Evolutionary conservation across 2,888 invertebrate genomes (phyloP).

Genomic region (Hyposoter dolosus): DNA sequence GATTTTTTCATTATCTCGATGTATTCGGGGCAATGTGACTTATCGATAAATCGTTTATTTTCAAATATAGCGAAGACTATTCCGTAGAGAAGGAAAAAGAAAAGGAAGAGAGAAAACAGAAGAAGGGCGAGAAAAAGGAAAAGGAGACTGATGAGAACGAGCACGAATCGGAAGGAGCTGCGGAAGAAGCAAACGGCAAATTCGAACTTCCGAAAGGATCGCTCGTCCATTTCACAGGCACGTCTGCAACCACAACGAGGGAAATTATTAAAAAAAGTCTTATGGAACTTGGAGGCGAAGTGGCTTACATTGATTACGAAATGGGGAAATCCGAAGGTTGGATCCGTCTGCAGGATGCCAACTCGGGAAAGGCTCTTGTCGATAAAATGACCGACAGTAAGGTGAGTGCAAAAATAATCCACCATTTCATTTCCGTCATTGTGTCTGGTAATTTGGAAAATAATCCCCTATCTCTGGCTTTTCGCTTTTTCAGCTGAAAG

Average conservation of each 20-base stretch:
- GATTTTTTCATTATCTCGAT: too few relatives aligned
- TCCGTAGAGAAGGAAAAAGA: slow-evolving; percentile 89
- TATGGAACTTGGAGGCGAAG: slow-evolving; percentile 86
- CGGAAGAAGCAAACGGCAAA: slow-evolving; percentile 68
- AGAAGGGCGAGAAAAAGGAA: slow-evolving; percentile 87
- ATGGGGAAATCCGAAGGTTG: slow-evolving; percentile 91
- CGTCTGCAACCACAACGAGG: slow-evolving; percentile 87
- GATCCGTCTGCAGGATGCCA: slow-evolving; percentile 90
- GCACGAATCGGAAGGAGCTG: slow-evolving; percentile 70
- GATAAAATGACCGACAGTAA: slow-evolving; percentile 89
- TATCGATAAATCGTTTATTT: slow-evolving; percentile 16
- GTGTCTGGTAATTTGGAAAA: background rate
- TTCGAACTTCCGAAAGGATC: slow-evolving; percentile 89
- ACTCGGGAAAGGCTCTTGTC: slow-evolving; percentile 88
- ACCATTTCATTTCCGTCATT: background rate
- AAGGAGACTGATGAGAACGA: slow-evolving; percentile 85
- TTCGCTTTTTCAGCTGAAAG: slow-evolving; percentile 84
- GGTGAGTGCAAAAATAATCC: slow-evolving; percentile 82
- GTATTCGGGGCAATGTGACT: background rate
- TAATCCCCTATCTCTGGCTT: slow-evolving; percentile 61
- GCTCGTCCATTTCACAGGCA: slow-evolving; percentile 89
- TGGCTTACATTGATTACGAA: slow-evolving; percentile 91
- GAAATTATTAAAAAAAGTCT: slow-evolving; percentile 92
- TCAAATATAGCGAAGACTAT: slow-evolving; percentile 85
- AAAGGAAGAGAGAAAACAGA: slow-evolving; percentile 86